These are phyloP conservation scores for Pseudochirops corinnae DNA, from an alignment of 2,797 vertebrate species.

Conservation along the genomic window DNA sequence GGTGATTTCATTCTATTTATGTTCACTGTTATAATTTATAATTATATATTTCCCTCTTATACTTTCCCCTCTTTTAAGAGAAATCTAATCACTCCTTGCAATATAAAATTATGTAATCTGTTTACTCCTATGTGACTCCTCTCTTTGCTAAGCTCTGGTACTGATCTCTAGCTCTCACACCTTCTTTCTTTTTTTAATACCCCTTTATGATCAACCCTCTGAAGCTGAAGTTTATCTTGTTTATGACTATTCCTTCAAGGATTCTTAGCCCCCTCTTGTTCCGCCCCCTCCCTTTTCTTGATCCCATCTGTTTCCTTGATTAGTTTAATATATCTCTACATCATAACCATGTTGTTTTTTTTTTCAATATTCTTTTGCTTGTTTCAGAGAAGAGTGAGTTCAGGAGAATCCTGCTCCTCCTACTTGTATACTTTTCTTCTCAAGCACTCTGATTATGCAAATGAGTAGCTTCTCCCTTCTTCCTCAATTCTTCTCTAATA, in stretches of 20 bases:
- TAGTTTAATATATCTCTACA: not conserved
- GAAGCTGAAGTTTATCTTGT: not conserved
- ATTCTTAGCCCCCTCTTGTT: not conserved
- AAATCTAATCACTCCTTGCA: not conserved
- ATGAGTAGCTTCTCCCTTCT: not conserved
- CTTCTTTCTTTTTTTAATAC: not conserved
- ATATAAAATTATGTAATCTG: not conserved
- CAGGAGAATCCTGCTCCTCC: not conserved
- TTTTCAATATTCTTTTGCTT: not conserved
- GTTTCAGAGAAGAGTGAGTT: not conserved
- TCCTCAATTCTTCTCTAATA: not conserved
- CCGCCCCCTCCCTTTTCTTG: not conserved
- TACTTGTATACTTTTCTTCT: not conserved
- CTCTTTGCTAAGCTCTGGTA: not conserved
- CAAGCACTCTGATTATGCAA: not conserved
- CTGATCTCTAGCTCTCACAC: not conserved
- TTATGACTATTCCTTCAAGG: not conserved
- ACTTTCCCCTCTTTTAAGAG: not conserved
- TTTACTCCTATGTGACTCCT: not conserved
- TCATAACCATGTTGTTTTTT: not conserved
- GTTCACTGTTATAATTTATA: not conserved
- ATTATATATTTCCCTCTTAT: not conserved
- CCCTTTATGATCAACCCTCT: not conserved
- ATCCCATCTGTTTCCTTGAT: not conserved
- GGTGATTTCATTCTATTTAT: not conserved